phyloP scores from a whole-genome alignment of 2,888 invertebrate species.

The Sphaeridia pumilis region DNA sequence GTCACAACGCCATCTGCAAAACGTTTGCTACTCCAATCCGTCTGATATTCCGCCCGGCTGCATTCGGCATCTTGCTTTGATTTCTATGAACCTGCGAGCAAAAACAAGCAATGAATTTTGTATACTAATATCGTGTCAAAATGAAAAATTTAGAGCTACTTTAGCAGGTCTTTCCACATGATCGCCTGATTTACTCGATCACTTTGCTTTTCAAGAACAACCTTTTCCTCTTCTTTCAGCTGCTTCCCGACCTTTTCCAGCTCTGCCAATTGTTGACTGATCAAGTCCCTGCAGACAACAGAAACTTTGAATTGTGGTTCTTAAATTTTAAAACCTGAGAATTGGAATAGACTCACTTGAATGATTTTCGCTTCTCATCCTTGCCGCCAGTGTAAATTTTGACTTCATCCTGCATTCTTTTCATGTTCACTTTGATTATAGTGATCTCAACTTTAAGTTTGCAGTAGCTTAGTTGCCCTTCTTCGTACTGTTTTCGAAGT shows the following conservation, averaged over 20 bases:
- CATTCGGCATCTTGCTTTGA: neutral
- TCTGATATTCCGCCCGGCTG: no score
- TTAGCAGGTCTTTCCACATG: constrained; percentile 46
- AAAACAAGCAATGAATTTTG: no score
- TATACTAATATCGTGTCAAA: no score
- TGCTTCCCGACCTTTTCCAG: constrained; percentile 46
- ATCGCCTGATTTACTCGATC: constrained; percentile 45
- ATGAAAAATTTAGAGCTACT: constrained; percentile 31
- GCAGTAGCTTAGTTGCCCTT: constrained; percentile 42
- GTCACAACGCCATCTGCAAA: no score
- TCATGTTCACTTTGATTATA: constrained; percentile 41
- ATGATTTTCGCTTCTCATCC: constrained; percentile 27
- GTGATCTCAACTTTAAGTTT: constrained; percentile 42
- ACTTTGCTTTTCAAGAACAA: constrained; percentile 44
- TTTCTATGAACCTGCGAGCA: neutral
- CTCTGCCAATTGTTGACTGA: constrained; percentile 51
- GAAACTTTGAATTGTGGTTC: no score
- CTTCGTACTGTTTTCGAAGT: constrained; percentile 36
- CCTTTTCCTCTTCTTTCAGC: constrained; percentile 42
- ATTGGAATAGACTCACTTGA: constrained; percentile 28
- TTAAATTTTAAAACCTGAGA: no score
- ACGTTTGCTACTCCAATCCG: no score
- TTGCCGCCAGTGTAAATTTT: constrained; percentile 42
- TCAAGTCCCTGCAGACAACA: constrained; percentile 51
- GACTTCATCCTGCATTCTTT: constrained; percentile 44